Percentiles rank a stretch among this genome's conserved stretches.
Conservation (phyloP, 2,888 invertebrate species). For the Odontocolon sp. region DNA sequence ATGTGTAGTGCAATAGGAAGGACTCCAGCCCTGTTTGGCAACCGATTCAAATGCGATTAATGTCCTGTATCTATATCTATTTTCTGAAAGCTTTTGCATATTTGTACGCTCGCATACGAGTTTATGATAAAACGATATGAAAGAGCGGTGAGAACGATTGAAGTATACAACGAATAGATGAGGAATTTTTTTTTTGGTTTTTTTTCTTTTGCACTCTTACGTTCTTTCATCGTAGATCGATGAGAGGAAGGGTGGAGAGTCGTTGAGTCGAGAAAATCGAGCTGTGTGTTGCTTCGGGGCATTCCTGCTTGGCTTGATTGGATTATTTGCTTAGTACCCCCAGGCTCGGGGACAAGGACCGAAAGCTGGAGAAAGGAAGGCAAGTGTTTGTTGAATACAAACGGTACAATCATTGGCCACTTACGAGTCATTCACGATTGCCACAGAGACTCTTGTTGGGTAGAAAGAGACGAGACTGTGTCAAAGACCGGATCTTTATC, state of each 20-base stretch:
- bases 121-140: background rate
- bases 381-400: constrained; percentile 48
- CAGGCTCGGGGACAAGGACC: constrained; percentile 48
- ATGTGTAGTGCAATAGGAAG: background rate
- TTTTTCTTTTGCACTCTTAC: constrained; percentile 12
- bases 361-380: constrained; percentile 39
- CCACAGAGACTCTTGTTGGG: no score
- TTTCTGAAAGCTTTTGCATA: background rate
- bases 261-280: constrained; percentile 30
- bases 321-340: constrained; percentile 73
- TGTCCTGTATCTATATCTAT: constrained; percentile 27
- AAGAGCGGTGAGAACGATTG: background rate
- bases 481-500: no score
- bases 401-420: constrained; percentile 14
- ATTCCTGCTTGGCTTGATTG: constrained; percentile 66
- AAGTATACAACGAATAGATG: background rate
- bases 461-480: no score
- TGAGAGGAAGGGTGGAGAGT: background rate
- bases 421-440: no score
- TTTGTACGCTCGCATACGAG: constrained; percentile 29
- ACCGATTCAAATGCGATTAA: constrained; percentile 51
- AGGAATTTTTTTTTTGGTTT: background rate
- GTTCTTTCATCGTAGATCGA: background rate
- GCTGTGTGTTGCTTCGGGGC: constrained; percentile 25
- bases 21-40: constrained; percentile 17